Percentiles rank a stretch among this genome's conserved stretches.
Conservation (phyloP, 2,797 vertebrate genomes). For the Eospalax fontanierii region DNA sequence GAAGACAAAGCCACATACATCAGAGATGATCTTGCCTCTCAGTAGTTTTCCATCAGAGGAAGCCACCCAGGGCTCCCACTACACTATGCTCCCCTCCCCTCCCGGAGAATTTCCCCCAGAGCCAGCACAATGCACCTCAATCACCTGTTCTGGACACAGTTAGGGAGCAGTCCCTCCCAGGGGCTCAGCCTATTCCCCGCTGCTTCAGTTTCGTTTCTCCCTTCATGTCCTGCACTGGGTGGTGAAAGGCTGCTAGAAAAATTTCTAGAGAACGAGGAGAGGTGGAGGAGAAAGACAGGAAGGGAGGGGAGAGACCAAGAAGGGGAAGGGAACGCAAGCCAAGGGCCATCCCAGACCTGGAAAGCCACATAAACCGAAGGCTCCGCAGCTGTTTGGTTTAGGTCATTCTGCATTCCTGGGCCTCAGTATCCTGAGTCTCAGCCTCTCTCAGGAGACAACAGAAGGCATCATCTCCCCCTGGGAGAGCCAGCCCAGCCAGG, state of each 20-base stretch:
- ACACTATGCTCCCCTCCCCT: not conserved
- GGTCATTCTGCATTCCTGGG: not conserved
- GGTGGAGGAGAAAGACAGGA: not conserved
- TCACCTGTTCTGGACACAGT: not conserved
- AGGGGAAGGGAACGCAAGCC: rapidly evolving
- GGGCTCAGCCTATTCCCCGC: conserved; percentile 17
- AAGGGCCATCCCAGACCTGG: not conserved
- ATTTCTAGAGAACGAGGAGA: not conserved
- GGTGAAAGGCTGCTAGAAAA: not conserved
- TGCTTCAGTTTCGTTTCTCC: conserved; percentile 20
- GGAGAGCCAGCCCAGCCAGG: not conserved
- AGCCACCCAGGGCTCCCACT: not conserved
- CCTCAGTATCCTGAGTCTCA: not conserved
- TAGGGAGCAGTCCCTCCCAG: conserved; percentile 35
- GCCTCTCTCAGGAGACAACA: not conserved
- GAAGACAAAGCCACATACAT: conserved; percentile 40
- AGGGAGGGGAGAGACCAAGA: not conserved
- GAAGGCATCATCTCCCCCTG: not conserved
- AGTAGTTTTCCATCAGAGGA: conserved; percentile 30
- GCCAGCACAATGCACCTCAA: not conserved
- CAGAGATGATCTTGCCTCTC: conserved; percentile 27
- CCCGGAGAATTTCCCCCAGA: not conserved
- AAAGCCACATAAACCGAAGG: not conserved
- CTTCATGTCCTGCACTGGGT: not conserved
- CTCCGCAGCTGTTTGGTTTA: not conserved